Percentiles rank a stretch among this genome's conserved stretches.
phyloP scores from a whole-genome alignment of 1,140 invertebrate genomes.

The Calliphora vicina region DNA sequence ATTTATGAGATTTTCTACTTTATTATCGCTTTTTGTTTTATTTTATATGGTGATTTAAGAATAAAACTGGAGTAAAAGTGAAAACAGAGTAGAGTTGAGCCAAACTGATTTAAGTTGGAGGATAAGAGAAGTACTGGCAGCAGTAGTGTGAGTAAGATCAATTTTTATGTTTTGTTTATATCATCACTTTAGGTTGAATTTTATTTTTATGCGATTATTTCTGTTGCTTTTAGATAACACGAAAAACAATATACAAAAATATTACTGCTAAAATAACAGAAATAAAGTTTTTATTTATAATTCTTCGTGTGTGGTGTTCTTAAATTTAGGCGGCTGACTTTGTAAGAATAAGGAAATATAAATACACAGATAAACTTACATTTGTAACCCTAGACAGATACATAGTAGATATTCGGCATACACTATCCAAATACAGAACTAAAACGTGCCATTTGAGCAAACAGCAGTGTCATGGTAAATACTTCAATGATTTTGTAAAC shows the following conservation, averaged over 20 bases:
- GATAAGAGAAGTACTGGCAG: too few species aligned
- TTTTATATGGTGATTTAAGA: too few species aligned
- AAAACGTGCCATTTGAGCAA: too few species aligned
- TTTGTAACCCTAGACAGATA: too few species aligned
- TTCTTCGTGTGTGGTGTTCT: background rate
- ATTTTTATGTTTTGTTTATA: conserved; percentile 18
- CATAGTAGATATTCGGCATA: too few species aligned
- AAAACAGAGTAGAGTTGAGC: too few species aligned
- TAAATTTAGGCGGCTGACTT: background rate
- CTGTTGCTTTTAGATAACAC: background rate
- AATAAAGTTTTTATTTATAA: background rate
- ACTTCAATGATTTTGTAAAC: too few species aligned
- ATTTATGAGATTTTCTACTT: background rate
- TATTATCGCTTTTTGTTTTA: background rate
- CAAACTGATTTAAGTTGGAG: too few species aligned
- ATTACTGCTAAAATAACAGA: background rate
- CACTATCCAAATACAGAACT: too few species aligned
- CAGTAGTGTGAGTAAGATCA: background rate
- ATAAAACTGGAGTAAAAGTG: too few species aligned
- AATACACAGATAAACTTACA: too few species aligned
- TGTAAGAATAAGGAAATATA: background rate
- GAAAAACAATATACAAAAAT: background rate
- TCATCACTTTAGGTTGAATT: background rate
- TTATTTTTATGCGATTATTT: background rate
- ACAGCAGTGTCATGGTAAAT: too few species aligned